Evolutionary conservation across 2,888 invertebrate genomes (phyloP), one percentile per base, ranked within the genome.

Genomic region (Parelbella ahira): DNA sequence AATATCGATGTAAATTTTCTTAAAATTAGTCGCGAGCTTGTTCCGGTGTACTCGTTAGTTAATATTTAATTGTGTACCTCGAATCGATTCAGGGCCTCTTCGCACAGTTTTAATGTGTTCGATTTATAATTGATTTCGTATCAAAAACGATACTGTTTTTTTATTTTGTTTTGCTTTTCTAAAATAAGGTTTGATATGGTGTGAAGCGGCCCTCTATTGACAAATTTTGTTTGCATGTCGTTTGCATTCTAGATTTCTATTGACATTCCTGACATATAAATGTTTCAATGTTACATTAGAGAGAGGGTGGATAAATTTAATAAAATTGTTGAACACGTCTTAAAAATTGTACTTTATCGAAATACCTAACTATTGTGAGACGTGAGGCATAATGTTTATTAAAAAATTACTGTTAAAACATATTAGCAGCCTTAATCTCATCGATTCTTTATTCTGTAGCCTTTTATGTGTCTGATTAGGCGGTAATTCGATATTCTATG

Each of bases 1-100:
- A 19, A 25, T n/a, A n/a, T n/a, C n/a, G 32, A 25, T 39, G 32
- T 32, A 32, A 12, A 39, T 32, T 32, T 32, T 25, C 7, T 25
- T 37, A 38, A 45, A 37, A 44, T 37, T 45, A 46, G 49, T 36
- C 47, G 47, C 49, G 55, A 53, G 53, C 50, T 52, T 51, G 50
- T 34, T 44, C 42, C 18, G 8, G 45, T 39, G 34, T 39, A 39
- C 24, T 25, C 21, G 10, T 9, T 39, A 39, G 24, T 38, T 4
- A 27, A 21, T n/a, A 12, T 7, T n/a, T 29, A 29, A 8, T 12
- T 29, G 15, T 24, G 30, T 32, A 12, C 8, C 23, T 44, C 29
- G 11, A 24, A 30, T 38, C 21, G 18, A 23, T 19, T 39, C 11
- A 24, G 8, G 24, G 24, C 30, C 11, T 19, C 15, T 12, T 15